Conservation (phyloP, 2,888 invertebrate species). For the Oscheius sp. region DNA sequence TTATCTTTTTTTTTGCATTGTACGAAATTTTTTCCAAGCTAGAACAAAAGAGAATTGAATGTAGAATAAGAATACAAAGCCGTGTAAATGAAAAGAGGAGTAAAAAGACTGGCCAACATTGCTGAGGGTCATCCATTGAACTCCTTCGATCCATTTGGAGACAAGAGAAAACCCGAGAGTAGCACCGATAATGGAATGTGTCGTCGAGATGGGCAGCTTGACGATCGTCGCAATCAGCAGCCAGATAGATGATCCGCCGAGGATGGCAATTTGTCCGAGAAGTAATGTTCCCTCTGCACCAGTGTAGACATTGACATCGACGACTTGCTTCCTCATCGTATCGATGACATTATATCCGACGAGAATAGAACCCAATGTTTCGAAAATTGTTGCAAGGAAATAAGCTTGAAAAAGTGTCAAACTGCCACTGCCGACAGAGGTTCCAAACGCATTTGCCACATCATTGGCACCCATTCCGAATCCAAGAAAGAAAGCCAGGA, state of each 20-base stretch:
- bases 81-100: not conserved
- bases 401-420: conserved; percentile 81
- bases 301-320: conserved; percentile 86
- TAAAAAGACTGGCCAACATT: conserved; percentile 76
- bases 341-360: conserved; percentile 92
- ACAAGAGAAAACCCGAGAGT: conserved; percentile 95
- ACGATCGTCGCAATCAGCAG: conserved; percentile 89
- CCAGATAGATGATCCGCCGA: conserved; percentile 85
- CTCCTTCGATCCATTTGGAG: conserved; percentile 84
- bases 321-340: conserved; percentile 95
- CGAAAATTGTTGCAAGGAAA: conserved; percentile 91
- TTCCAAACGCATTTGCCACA: conserved; percentile 82
- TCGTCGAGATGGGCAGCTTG: conserved; percentile 94
- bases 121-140: conserved; percentile 84
- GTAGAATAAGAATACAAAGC: too few relatives aligned
- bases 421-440: conserved; percentile 44
- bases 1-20: too few relatives aligned
- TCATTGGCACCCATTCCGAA: conserved; percentile 95
- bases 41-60: too few relatives aligned
- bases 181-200: conserved; percentile 97
- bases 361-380: conserved; percentile 90
- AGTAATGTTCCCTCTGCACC: conserved; percentile 84
- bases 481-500: conserved; percentile 92
- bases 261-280: conserved; percentile 87
- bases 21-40: too few relatives aligned